Base-by-base conservation (phyloP, 2,888 invertebrate species). In the Tanytarsus gracilentus region DNA sequence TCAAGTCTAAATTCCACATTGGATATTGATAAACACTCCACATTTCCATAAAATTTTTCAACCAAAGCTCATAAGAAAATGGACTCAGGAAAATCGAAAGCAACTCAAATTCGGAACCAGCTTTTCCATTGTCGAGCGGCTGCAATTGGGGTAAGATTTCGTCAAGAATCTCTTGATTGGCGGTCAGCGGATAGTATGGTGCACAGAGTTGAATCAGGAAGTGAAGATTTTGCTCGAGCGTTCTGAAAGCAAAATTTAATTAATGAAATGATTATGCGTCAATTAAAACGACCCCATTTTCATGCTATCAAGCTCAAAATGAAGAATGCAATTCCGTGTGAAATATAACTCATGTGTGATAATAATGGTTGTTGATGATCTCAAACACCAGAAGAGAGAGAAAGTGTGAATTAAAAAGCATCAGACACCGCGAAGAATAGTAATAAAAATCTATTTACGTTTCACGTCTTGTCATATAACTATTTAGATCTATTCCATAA, bases 131-230 rank as follows among this genome's bases (percentile, higher is more conserved):
- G 52, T 81, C 78, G 75, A 86, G 84, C 0, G 90, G 90, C 68
- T 86, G 88, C 58, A 95, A 73, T 65, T 79, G 78, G 1, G 94
- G 94, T 58, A 86, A 78, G 69, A 88, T 80, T 71, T 89, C 86
- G 61, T 85, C 88, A 58, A 96, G 73, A 68, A 96, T 90, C 74
- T 95, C 94, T 71, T 83, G 81, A 0, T 92, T 92, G 0, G 91
- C 84, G 30, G 77, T 77, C 40, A 82, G 72, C 61, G 85, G 79
- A 69, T 87, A 87, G 70, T 86, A 89, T 59, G 84, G 29, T 7
- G 64, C 63, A 56, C 63, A 65, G 8, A 62, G 60, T 21, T 63
- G 64, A 18, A 64, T 63, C 11, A 64, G 63, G 21, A 62, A 53
- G 36, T 62, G 62, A 11, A 66, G 25, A 14, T 55, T 64, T 39